Conservation (phyloP, 1,140 invertebrate species). For the Oedothorax gibbosus region DNA sequence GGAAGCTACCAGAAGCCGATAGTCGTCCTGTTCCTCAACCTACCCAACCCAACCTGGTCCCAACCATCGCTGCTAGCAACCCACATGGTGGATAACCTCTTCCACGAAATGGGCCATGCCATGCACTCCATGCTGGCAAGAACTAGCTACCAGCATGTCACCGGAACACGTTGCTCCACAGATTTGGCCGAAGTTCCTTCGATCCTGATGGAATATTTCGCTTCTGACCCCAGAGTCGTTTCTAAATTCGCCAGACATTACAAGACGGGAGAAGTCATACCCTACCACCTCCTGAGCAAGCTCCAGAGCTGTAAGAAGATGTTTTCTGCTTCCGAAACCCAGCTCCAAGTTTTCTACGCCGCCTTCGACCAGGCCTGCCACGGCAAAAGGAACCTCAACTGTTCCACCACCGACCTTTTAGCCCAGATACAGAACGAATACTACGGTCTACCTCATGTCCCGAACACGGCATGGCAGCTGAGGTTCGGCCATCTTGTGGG, state of each 20-base stretch:
- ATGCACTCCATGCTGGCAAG: conserved; percentile 98
- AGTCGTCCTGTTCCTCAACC: conserved; percentile 93
- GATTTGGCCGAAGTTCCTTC: conserved; percentile 99
- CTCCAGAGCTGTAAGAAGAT: conserved; percentile 86
- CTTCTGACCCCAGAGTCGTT: conserved; percentile 86
- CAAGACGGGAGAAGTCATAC: conserved; percentile 86
- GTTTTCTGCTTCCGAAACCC: conserved; percentile 90
- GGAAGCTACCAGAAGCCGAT: conserved; percentile 84
- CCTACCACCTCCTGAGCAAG: conserved; percentile 79
- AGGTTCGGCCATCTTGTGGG: conserved; percentile 96
- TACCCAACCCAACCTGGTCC: conserved; percentile 75
- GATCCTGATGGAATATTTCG: conserved; percentile 98
- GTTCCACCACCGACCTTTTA: conserved; percentile 80
- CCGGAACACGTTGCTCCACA: conserved; percentile 95
- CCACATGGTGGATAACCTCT: conserved; percentile 92
- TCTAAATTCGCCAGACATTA: conserved; percentile 91
- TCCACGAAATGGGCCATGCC: conserved; percentile 99
- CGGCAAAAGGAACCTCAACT: conserved; percentile 67
- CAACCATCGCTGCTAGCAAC: conserved; percentile 84
- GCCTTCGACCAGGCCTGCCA: conserved; percentile 92
- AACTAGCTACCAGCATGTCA: conserved; percentile 96
- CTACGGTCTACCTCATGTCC: conserved; percentile 87
- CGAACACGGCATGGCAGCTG: conserved; percentile 94
- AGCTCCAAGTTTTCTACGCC: conserved; percentile 90
- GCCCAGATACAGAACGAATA: conserved; percentile 83